Evolutionary conservation across 37 sponge, comb jelly and placozoan genomes (phyloP), one percentile per base, ranked within the genome.

Genomic region (Bolinopsis microptera): DNA sequence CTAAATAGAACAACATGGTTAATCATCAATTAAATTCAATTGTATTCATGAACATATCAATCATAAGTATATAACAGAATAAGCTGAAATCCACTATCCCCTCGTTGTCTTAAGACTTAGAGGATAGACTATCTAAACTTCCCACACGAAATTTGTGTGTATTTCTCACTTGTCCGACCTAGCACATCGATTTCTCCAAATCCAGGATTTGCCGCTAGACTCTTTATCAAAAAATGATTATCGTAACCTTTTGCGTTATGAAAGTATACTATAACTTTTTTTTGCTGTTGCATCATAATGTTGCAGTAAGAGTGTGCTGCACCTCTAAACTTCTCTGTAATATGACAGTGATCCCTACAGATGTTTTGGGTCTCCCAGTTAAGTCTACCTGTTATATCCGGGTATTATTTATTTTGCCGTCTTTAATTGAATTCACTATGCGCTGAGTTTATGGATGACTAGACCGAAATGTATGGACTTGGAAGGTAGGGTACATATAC

Each of bases 171-270:
- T 3, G 80, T 77, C 21, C 9, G 21, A 35, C 80, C 80, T 1
- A 77, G 5, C 1, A 77, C 35, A 5, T 34, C 36, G 16, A 77
- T 77, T 16, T 9, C 18, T 8, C 35, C 35, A 30, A 32, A 1
- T 0, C 32, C 1, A 32, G 32, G 32, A 34, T 77, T 28, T 35
- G 80, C 34, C 1, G 80, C 80, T 3, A 77, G 36, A 16, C 35
- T 32, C 32, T 77, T 32, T 16, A 77, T 77, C 3, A 77, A 1
- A 18, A 77, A 77, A 34, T 77, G 80, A 18, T 77, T 77, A 32
- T 77, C 80, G 18, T 77, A 77, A 2, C 80, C 80, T 77, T 77
- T 77, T 16, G 80, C 80, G 35, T 77, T 77, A 77, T 77, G 80
- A 77, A 77, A 77, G 32, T 34, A 77, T 25, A 77, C 32, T 1